Conservation (phyloP, 2,888 invertebrate species). For the Caenorhabditis imperialis region DNA sequence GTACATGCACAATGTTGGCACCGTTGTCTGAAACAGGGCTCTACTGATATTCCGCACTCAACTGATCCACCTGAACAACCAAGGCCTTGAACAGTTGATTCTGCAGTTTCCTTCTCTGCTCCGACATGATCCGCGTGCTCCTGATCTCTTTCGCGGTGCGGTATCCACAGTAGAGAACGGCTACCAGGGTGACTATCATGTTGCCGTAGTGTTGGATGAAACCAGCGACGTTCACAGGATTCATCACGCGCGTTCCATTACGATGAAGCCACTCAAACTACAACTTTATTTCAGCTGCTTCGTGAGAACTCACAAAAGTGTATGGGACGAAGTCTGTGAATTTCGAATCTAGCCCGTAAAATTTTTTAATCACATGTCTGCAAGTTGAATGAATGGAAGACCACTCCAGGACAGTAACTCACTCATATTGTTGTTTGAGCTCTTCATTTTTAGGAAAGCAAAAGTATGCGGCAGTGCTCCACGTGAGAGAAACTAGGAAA, state of each 20-base stretch:
- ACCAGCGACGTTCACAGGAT: not conserved
- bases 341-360: not conserved
- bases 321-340: conserved; percentile 9
- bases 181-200: conserved; percentile 14
- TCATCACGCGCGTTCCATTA: too few species aligned
- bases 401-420: too few species aligned
- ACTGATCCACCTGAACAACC: conserved; percentile 34
- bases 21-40: conserved; percentile 13
- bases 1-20: conserved; percentile 40
- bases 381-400: not conserved
- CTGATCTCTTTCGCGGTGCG: conserved; percentile 4
- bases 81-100: conserved; percentile 37
- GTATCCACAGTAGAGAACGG: conserved; percentile 25
- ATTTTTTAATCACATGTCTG: not conserved
- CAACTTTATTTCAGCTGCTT: too few species aligned
- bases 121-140: conserved; percentile 1
- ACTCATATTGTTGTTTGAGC: too few species aligned
- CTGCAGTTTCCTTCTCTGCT: conserved; percentile 14
- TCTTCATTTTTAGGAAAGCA: conserved; percentile 8
- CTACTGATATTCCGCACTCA: not conserved
- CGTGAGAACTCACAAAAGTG: conserved; percentile 34
- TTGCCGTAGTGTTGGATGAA: not conserved
- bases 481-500: not conserved
- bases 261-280: too few species aligned
- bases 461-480: not conserved